Base-by-base conservation (phyloP, 2,888 invertebrate genomes). In the Oscheius sp. region DNA sequence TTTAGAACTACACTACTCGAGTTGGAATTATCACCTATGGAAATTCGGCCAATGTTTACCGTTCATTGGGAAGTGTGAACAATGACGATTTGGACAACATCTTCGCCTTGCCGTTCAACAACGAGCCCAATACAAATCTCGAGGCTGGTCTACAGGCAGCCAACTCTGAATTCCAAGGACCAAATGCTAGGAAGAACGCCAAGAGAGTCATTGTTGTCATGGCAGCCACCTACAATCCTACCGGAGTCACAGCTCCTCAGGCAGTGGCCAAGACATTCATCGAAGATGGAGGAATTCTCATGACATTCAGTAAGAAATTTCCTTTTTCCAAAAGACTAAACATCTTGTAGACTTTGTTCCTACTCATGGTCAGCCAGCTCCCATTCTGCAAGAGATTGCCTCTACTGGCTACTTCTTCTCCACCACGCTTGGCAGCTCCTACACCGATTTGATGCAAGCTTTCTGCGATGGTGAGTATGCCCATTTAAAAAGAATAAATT, bases 281-380 rank as follows among this genome's bases (percentile, higher is more conserved):
- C 41, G 66, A 66, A 35, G 41, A 29, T 46, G 72, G 72, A 41
- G 72, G 72, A 66, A 49, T 56, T 3, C 43, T 72, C 35, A 72
- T 72, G 3, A 56, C 56, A 1, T 63, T 52, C 72, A 49, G 71
- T 71, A 52, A 13, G 63, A 2, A 29, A 9, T 29, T 29, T 59
- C 16, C 7, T 16, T 35, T n/a, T n/a, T 16, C 35, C 9, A 35
- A 35, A 6, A 13, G 18, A 2, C 7, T 6, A 41, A 16, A 9
- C 16, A 21, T 16, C 2, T 9, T 61, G 29, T 27, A 69, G 69
- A 70, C 59, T 70, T 58, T n/a, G 49, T 59, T 9, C 29, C 21
- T 27, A 27, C 9, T 6, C 59, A 70, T 49, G 70, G 70, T 18
- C 25, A 18, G 6, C 18, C 25, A 2, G 7, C 45, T 7, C 43